Evolutionary conservation across 2,113 vertebrate genomes (phyloP), one percentile per base, ranked within the genome.

Genomic region (Pungitius pungitius): DNA sequence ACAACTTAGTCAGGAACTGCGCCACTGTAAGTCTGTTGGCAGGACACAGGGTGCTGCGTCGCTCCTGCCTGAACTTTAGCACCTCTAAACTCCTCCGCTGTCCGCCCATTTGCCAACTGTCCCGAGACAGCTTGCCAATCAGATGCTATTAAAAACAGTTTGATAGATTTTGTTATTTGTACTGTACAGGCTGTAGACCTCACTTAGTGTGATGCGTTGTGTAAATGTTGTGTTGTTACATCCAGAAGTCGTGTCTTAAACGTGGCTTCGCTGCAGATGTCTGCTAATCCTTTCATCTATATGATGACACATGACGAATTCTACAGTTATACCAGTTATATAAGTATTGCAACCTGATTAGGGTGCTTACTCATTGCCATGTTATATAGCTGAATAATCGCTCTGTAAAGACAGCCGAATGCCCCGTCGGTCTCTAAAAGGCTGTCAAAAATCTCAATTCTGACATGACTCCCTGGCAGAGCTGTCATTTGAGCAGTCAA

Each of bases 21-120:
- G 84, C 90, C 83, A 90, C 90, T 88, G 86, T 88, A 88, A 83
- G 78, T 54, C 78, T 91, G 90, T 91, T 93, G 92, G 89, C 92
- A 92, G 90, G 84, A 91, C 82, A 90, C 86, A 84, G 88, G 77
- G 88, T 92, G 83, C 90, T 88, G 87, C 84, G 42, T 90, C 89
- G 88, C 88, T 93, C 88, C 90, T 92, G 88, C 83, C 87, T 92
- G 89, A 93, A 91, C 88, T 93, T 94, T 93, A 90, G 83, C 92
- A 89, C 93, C 90, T 93, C 91, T 85, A 89, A 93, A 93, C 91
- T 93, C 92, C 90, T 93, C 88, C 90, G 90, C 89, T 91, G 76
- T 77, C 89, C 90, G 91, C 93, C 93, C 92, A 92, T 93, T 91
- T 92, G 87, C 93, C 93, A 94, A 93, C 93, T 94, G 93, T 93